Evolutionary conservation across 2,113 vertebrate species (phyloP).

Genomic region (Edolisoma coerulescens): DNA sequence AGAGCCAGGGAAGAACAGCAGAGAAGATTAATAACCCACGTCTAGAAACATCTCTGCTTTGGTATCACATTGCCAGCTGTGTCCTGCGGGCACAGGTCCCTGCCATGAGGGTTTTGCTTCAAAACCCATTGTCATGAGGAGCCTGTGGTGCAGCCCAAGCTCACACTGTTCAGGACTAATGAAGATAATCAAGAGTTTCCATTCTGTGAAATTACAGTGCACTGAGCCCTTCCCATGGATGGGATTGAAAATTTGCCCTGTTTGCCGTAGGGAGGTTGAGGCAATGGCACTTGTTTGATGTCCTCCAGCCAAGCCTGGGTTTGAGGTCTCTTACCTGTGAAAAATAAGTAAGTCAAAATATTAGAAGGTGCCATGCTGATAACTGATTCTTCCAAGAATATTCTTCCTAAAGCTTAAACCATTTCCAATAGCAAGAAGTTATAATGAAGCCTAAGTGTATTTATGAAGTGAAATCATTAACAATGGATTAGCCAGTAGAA

Average conservation of each 20-base stretch:
- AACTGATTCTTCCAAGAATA: conserved; percentile 57
- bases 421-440: conserved; percentile 54
- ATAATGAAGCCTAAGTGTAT: conserved; percentile 69
- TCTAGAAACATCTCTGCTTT: background rate
- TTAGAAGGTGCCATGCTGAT: conserved; percentile 26
- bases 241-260: background rate
- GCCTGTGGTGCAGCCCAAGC: background rate
- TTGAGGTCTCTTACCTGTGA: background rate
- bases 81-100: background rate
- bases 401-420: conserved; percentile 57
- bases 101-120: background rate
- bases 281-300: background rate
- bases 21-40: background rate
- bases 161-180: background rate
- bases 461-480: conserved; percentile 70
- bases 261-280: background rate
- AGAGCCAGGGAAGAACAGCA: background rate
- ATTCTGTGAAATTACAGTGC: background rate
- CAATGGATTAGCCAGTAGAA: conserved; percentile 66
- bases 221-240: background rate
- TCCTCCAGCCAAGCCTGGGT: background rate
- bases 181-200: background rate
- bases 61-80: accelerated
- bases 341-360: conserved; percentile 51
- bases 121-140: background rate